These are phyloP conservation scores for Agapornis roseicollis DNA, from an alignment of 2,113 vertebrate genomes.

Conservation along the genomic window DNA sequence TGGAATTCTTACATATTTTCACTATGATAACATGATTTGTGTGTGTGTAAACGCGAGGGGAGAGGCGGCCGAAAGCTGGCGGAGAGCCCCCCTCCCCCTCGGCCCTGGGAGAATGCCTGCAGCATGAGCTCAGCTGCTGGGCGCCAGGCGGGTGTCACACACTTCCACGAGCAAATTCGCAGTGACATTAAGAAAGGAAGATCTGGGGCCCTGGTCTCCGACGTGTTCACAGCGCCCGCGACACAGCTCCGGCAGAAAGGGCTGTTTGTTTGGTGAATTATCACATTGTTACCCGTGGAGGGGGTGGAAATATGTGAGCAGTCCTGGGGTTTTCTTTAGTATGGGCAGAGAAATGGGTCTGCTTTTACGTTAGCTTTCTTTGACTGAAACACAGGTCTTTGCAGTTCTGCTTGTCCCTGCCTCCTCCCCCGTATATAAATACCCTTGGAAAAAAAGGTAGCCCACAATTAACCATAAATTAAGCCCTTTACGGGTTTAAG, in stretches of 20 bases:
- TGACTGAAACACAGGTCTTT: not conserved
- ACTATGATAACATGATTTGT: constrained; percentile 71
- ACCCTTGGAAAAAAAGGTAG: not conserved
- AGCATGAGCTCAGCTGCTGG: constrained; percentile 75
- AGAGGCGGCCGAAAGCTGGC: constrained; percentile 34
- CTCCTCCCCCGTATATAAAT: not conserved
- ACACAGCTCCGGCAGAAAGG: constrained; percentile 25
- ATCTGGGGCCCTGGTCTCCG: constrained; percentile 25
- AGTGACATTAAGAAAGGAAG: constrained; percentile 68
- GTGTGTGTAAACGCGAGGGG: constrained; percentile 64
- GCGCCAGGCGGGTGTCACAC: constrained; percentile 63
- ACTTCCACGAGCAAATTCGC: constrained; percentile 75
- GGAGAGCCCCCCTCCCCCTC: constrained; percentile 48
- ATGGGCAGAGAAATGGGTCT: not conserved
- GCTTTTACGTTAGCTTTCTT: not conserved
- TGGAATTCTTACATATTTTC: constrained; percentile 73
- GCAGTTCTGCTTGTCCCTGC: not conserved
- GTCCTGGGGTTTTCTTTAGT: constrained; percentile 12
- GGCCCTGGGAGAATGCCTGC: constrained; percentile 70
- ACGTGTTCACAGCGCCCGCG: constrained; percentile 16
- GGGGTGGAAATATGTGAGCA: not conserved
- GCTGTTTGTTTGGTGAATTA: constrained; percentile 36
- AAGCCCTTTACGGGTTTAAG: constrained; percentile 43
- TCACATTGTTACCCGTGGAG: not conserved
- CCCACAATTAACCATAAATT: constrained; percentile 34